phyloP scores from a whole-genome alignment of 92 coral and sea anemone genomes.

The Siderastrea radians region DNA sequence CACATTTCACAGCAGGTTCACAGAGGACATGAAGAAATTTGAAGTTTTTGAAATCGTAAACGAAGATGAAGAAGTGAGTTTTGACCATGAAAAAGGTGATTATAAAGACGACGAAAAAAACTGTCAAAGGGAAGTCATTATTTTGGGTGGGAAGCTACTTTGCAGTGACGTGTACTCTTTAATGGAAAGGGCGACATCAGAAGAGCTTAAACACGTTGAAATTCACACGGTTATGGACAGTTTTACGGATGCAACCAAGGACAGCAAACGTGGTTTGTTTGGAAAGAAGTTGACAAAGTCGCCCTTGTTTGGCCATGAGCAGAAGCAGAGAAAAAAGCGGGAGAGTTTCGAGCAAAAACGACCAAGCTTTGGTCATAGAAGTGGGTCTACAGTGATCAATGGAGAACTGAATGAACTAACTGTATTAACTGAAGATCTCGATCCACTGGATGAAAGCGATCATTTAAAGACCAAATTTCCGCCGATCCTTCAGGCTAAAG shows the following conservation, averaged over 20 bases:
- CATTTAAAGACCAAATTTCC: constrained; percentile 1
- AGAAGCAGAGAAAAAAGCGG: background rate
- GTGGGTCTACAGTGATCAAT: background rate
- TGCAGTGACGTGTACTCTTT: constrained; percentile 4
- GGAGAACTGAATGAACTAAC: background rate
- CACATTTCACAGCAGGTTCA: background rate
- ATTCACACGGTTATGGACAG: background rate
- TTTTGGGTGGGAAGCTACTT: background rate
- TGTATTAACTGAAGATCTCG: background rate
- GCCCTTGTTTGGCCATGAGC: background rate
- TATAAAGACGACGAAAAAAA: background rate
- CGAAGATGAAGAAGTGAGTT: background rate
- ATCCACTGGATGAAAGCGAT: background rate
- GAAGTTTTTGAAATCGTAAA: background rate
- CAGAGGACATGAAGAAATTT: background rate
- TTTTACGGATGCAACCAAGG: background rate
- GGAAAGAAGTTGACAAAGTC: background rate
- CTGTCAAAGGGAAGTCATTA: background rate
- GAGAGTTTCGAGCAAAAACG: background rate
- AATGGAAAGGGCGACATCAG: background rate
- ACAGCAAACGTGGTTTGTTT: background rate
- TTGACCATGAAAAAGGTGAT: background rate
- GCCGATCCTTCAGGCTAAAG: background rate
- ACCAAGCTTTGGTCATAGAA: background rate
- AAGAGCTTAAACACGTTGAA: background rate